These are phyloP conservation scores for Erythrolamprus reginae DNA, from an alignment of 2,113 vertebrate species.

Conservation along the genomic window DNA sequence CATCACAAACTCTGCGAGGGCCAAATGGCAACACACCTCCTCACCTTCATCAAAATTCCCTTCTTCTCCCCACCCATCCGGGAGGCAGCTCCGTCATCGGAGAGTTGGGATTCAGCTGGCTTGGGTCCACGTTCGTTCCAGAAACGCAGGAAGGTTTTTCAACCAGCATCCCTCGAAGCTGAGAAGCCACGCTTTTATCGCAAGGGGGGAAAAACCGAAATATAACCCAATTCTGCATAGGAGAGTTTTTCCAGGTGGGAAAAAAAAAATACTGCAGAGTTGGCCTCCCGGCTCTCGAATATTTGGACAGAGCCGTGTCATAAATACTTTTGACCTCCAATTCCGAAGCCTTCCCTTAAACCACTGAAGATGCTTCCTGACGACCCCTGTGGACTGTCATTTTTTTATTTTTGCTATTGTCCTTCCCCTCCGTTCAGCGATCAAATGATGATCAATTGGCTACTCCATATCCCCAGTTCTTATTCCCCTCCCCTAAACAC, in stretches of 20 bases:
- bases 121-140: background rate
- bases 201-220: background rate
- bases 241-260: background rate
- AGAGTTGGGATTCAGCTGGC: rapidly evolving
- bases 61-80: background rate
- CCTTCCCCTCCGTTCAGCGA: background rate
- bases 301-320: conserved; percentile 24
- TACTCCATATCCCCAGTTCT: background rate
- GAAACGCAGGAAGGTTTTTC: background rate
- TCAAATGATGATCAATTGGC: background rate
- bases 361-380: background rate
- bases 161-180: background rate
- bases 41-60: background rate
- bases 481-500: background rate
- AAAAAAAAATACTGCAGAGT: background rate
- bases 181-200: background rate
- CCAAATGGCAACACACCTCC: background rate
- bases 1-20: no score
- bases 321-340: background rate
- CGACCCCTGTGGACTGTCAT: rapidly evolving
- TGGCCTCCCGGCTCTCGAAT: background rate
- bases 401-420: no score
- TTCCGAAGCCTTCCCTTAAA: background rate
- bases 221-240: background rate
- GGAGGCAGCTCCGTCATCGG: background rate